Evolutionary conservation across 2,888 invertebrate genomes (phyloP), one percentile per base, ranked within the genome.

Genomic region (Cataglyphis albicans): DNA sequence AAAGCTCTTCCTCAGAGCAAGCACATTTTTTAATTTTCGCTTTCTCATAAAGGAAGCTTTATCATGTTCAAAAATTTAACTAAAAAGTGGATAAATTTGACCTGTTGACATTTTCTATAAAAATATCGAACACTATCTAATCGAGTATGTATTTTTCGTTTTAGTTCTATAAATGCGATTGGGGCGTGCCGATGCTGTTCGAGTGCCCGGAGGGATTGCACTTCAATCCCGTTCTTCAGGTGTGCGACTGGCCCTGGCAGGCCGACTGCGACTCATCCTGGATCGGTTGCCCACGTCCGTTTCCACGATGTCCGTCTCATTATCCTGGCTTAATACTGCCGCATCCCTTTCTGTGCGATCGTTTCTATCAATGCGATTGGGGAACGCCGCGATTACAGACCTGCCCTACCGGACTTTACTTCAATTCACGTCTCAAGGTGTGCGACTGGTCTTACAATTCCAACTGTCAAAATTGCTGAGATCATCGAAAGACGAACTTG

Each of bases 181-280:
- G 74, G 74, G 21, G 63, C 5, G 15, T 48, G 74, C 63, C 74
- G 6, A 63, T 74, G 35, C 32, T 74, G 0, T 74, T 74, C 10
- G 48, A 35, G 35, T 74, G 74, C 1, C 63, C 83, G 0, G 73
- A 84, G 18, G 84, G 87, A 18, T 44, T 91, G 32, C 81, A 90
- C 25, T 92, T 90, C 38, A 91, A 91, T 48, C 44, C 83, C 15
- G 38, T n/a, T 0, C 15, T 70, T 4, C 86, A 90, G 70, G 76
- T 80, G 6, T 91, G 91, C 21, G 89, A 88, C 38, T 89, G 87
- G 86, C 88, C 90, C 0, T 48, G 63, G 68, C 82, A 84, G 0
- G 88, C 84, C 0, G 63, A 72, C 1, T 90, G 89, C 35, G 18
- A 74, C 5, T 63, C 32, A 6, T 15, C 74, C 32, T 21, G 44